Evolutionary conservation across 2,888 invertebrate genomes (phyloP).

Genomic region (Lumbricus terrestris): DNA sequence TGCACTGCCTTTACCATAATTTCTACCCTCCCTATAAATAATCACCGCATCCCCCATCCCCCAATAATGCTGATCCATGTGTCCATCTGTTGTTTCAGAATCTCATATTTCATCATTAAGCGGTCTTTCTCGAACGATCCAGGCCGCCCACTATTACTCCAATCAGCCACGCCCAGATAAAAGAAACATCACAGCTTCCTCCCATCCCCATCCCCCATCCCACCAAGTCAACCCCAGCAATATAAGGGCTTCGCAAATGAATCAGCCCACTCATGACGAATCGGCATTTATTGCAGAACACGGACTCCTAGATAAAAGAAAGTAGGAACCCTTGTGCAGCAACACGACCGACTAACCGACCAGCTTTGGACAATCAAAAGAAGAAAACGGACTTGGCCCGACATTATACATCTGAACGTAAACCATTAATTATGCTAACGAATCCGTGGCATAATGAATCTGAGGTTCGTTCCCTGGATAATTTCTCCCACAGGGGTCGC

Average conservation of each 20-base stretch:
- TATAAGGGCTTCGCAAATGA: background rate
- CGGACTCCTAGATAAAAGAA: too few relatives aligned
- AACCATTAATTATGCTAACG: background rate
- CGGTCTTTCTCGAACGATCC: background rate
- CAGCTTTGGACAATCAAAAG: background rate
- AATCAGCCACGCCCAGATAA: background rate
- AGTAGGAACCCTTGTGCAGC: too few relatives aligned
- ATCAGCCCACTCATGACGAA: background rate
- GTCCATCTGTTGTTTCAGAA: background rate
- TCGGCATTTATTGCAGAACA: too few relatives aligned
- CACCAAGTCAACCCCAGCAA: background rate
- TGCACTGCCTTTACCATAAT: too few relatives aligned
- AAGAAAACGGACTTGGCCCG: background rate
- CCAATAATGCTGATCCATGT: too few relatives aligned
- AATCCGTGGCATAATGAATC: background rate
- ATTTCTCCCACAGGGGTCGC: background rate
- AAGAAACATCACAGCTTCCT: background rate
- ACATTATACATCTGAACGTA: background rate
- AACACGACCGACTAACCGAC: too few relatives aligned
- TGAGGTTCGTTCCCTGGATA: background rate
- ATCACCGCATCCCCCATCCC: too few relatives aligned
- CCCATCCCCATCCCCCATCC: too few relatives aligned
- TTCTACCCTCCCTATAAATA: too few relatives aligned
- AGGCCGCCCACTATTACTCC: background rate
- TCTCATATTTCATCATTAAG: background rate